Evolutionary conservation across 1,140 invertebrate genomes (phyloP), one percentile per base, ranked within the genome.

Genomic region (Manduca sexta): DNA sequence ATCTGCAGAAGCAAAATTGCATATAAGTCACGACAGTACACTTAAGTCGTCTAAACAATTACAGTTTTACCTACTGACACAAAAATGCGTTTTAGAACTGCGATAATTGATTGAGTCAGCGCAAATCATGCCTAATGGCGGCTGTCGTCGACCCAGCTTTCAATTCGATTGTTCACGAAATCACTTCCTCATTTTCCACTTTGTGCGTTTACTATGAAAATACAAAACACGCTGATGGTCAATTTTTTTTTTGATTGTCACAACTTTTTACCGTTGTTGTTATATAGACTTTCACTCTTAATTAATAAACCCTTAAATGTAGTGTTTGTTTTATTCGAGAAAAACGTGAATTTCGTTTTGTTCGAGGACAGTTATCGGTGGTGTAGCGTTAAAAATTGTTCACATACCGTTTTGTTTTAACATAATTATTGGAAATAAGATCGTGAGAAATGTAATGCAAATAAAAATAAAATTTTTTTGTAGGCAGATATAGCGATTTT

Each of bases 141-240:
- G 54, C 52, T 31, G 54, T 48, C 53, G 33, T 38, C 35, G 62
- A 61, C 64, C 60, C 42, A 64, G 51, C 56, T 69, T 67, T 61
- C 56, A 59, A 55, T 43, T n/a, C 31, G 45, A 69, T 65, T 73
- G 61, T 65, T 52, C 60, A 62, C 56, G 12, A 63, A 62, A 58
- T 64, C 52, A 57, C 58, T 60, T 60, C 47, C 37, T 34, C 45
- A 52, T 52, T 62, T 49, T 54, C 43, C 54, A 54, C 42, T 62
- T 52, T 49, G 30, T 40, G 37, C 29, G 45, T 51, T 41, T 41
- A 45, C 43, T 34, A 59, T 48, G 49, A 54, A 54, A 55, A 48
- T 35, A 41, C 16, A 13, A 38, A 42, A 45, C 41, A 1, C 5
- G 41, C n/a, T 15, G 3, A 12, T 7, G 11, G 1, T 43, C 18